Base-by-base conservation (phyloP, 2,888 invertebrate genomes). In the Philereme vetulata region DNA sequence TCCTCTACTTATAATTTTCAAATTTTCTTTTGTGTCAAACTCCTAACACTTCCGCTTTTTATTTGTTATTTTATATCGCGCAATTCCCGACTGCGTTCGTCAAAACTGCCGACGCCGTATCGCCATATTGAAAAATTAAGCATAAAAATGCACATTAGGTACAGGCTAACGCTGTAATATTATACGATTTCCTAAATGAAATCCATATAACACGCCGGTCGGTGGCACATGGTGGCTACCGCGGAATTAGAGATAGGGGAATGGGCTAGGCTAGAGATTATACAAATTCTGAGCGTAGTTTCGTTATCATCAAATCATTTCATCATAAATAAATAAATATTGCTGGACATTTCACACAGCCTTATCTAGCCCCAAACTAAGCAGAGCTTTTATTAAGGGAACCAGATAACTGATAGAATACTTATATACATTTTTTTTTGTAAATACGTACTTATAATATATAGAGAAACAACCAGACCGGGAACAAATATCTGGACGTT, bases 171-270 rank as follows among this genome's bases (percentile, higher is more conserved):
- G 79, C 83, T 82, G 78, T 81, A 76, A 87, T 86, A 84, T 88
- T 88, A 86, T 88, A 88, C 89, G 88, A 85, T 89, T 84, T 82
- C 84, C 87, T 90, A 90, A 90, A 90, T 90, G 89, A 90, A 90
- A 85, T 85, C 90, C 90, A 90, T 90, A 90, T 90, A 90, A 85
- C 90, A 90, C 82, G 76, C 81, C 84, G 75, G 88, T 82, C 84
- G 78, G 83, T 68, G 81, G 79, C 90, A 90, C 82, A 84, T 88
- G 90, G 86, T 65, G 83, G 76, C 71, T 49, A 44, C 4, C 72
- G 5, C 0, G 5, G 81, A 73, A 33, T 4, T 78, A 73, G 1
- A 4, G 44, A 0, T 1, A 4, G 63, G 80, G 70, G 87, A 89
- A 69, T 21, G 68, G 51, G 62, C 38, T 50, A 42, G 21, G 9